A percentile compares a stretch with the other conserved stretches of the same genome.
These are phyloP conservation scores for Mizuhopecten yessoensis DNA, from an alignment of 1,140 invertebrate genomes.

Conservation along the genomic window DNA sequence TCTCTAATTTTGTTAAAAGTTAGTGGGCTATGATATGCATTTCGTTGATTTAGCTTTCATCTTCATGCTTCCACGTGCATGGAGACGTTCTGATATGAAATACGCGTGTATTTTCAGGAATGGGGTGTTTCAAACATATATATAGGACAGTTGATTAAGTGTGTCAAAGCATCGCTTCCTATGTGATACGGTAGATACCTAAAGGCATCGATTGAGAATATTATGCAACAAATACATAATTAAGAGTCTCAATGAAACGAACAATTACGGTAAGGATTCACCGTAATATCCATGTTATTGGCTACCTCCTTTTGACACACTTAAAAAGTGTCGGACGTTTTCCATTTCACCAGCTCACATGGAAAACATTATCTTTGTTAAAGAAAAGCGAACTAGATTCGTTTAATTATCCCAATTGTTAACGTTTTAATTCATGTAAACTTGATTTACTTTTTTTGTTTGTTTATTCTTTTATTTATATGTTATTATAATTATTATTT, in stretches of 20 bases:
- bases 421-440: no score
- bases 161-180: background rate
- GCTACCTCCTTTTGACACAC: no score
- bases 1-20: background rate
- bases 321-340: no score
- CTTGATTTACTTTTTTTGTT: no score
- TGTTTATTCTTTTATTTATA: no score
- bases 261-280: background rate
- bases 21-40: background rate
- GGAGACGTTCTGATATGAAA: background rate
- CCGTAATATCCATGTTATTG: background rate
- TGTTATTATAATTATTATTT: no score
- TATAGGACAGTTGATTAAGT: background rate
- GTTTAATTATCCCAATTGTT: no score
- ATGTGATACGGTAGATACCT: conserved; percentile 7
- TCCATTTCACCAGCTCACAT: no score
- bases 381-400: no score
- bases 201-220: background rate
- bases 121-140: background rate
- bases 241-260: background rate
- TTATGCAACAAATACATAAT: conserved; percentile 17
- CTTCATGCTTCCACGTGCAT: background rate
- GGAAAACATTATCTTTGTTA: no score
- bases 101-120: background rate
- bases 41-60: background rate